A percentile compares a stretch with the other conserved stretches of the same genome.
Conservation (phyloP, 2,888 invertebrate species). For the Pristionchus maxplancki region DNA sequence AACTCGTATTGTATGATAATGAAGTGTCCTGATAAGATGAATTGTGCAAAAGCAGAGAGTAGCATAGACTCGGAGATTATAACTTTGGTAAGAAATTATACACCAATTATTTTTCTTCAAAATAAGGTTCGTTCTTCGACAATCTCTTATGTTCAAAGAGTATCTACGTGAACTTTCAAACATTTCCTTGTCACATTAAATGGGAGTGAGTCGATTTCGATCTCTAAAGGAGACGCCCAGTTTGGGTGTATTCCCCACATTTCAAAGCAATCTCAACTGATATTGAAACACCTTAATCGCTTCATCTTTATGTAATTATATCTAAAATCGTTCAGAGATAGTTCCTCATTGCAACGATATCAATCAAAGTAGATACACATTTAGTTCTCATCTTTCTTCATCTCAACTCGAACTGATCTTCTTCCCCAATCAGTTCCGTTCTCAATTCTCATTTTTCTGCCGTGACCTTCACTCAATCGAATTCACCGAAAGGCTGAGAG, state of each 20-base stretch:
- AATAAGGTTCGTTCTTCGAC: not conserved
- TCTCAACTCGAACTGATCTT: not conserved
- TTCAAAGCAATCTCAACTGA: not conserved
- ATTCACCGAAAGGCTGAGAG: constrained; percentile 3
- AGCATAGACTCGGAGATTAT: not conserved
- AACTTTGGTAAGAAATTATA: not conserved
- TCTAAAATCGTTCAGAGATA: not conserved
- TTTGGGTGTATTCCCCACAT: not conserved
- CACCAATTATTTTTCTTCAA: not conserved
- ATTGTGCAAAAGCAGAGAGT: not conserved
- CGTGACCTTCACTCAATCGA: constrained; percentile 15
- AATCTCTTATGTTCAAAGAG: not conserved
- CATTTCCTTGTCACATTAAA: not conserved
- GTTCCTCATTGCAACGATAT: not conserved
- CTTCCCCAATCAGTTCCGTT: not conserved
- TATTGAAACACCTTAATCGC: not conserved
- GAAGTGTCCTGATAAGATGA: not conserved
- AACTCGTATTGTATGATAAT: not conserved
- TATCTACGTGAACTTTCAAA: constrained; percentile 6
- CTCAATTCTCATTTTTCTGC: not conserved
- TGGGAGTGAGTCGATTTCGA: not conserved
- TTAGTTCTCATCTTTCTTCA: not conserved
- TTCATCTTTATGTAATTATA: not conserved
- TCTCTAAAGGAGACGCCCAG: constrained; percentile 33
- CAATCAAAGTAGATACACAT: not conserved